These are phyloP conservation scores for Rhopalosiphum nymphaeae DNA, from an alignment of 2,888 invertebrate species.

Conservation along the genomic window DNA sequence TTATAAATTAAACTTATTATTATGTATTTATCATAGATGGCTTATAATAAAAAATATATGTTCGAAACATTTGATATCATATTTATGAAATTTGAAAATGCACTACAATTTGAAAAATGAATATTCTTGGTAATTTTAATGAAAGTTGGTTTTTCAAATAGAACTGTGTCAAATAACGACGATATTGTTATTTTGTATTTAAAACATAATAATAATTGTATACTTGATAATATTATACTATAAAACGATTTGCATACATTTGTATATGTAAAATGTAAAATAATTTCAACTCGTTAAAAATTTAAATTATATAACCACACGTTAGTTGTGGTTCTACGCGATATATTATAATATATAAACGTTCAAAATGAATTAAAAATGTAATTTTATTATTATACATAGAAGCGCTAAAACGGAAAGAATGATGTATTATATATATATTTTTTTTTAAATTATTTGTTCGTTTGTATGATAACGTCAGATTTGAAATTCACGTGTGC, in stretches of 20 bases:
- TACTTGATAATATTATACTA: not conserved
- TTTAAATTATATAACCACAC: not conserved
- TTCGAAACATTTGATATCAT: no score
- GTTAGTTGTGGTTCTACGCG: not conserved
- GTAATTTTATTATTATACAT: not conserved
- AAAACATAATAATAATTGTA: not conserved
- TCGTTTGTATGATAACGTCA: not conserved
- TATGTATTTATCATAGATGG: no score
- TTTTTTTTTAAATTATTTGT: not conserved
- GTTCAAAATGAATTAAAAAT: conserved; percentile 1
- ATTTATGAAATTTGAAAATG: not conserved
- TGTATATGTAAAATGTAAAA: not conserved
- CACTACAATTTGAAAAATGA: not conserved
- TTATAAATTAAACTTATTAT: no score
- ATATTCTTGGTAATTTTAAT: not conserved
- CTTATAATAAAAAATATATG: no score
- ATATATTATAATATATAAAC: not conserved
- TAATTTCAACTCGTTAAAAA: not conserved
- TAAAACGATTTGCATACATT: not conserved
- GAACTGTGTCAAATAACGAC: not conserved
- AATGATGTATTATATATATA: not conserved
- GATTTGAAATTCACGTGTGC: not conserved
- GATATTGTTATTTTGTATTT: not conserved
- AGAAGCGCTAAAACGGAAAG: not conserved
- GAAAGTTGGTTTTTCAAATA: not conserved